phyloP scores from a whole-genome alignment of 1,140 invertebrate genomes.

The Chelonus insularis region DNA sequence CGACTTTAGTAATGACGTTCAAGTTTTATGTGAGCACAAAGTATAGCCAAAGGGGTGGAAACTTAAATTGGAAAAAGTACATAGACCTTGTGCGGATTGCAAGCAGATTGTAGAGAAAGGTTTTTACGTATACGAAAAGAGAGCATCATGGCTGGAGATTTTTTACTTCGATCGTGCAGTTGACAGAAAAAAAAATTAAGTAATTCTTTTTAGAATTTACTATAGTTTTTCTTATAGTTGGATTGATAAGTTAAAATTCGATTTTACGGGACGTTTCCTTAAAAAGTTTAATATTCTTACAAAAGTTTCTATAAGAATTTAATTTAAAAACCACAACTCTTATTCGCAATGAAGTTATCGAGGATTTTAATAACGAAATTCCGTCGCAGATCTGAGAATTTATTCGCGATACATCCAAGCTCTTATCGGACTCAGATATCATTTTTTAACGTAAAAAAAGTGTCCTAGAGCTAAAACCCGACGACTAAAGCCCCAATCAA shows the following conservation, averaged over 20 bases:
- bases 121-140: background rate
- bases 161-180: background rate
- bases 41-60: background rate
- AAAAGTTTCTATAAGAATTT: background rate
- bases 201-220: too few relatives aligned
- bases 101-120: background rate
- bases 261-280: background rate
- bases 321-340: constrained; percentile 3
- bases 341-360: constrained; percentile 5
- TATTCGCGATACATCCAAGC: background rate
- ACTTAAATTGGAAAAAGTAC: constrained; percentile 4
- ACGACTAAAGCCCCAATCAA: constrained; percentile 22
- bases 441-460: background rate
- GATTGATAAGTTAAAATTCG: constrained; percentile 1
- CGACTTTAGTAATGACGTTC: background rate
- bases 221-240: too few relatives aligned
- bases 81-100: background rate
- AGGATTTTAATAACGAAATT: constrained; percentile 13
- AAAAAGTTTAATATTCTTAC: constrained; percentile 1
- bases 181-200: background rate
- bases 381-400: background rate
- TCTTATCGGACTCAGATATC: background rate
- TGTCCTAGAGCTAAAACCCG: background rate
- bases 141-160: background rate
- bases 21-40: background rate